Evolutionary conservation across 2,113 vertebrate genomes (phyloP).

Genomic region (Rhynchopsitta pachyrhyncha): DNA sequence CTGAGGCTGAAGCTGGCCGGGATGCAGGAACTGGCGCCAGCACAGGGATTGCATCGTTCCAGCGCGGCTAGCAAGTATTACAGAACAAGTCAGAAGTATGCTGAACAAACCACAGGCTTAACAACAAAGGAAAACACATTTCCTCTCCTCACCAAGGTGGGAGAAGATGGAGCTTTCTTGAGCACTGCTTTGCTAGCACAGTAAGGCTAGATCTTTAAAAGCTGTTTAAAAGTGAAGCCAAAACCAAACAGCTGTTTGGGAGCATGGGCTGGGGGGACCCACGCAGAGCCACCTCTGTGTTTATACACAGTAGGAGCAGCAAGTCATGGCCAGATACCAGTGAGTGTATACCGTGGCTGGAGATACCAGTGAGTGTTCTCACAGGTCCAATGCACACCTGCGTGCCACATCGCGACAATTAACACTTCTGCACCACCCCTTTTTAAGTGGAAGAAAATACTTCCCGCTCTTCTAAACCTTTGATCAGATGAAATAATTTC

Average conservation of each 20-base stretch:
- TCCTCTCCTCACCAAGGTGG: constrained; percentile 4
- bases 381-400: background rate
- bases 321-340: background rate
- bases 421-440: background rate
- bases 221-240: background rate
- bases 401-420: background rate
- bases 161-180: background rate
- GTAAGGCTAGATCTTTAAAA: background rate
- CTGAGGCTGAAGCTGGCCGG: background rate
- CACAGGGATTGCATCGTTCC: accelerated
- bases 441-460: background rate
- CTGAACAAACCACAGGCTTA: constrained; percentile 32
- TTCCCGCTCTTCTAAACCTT: constrained; percentile 31
- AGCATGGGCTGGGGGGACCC: background rate
- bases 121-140: constrained; percentile 42
- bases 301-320: background rate
- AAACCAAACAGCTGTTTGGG: background rate
- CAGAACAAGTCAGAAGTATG: constrained; percentile 35
- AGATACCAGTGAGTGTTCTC: background rate
- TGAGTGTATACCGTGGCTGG: background rate
- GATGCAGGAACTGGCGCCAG: background rate
- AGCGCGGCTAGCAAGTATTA: background rate
- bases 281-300: background rate
- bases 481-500: constrained; percentile 11
- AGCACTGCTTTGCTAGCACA: background rate